Evolutionary conservation across 30 jellyfish, hydroid and myxozoan genomes (phyloP).

Genomic region (Aurelia sp.): DNA sequence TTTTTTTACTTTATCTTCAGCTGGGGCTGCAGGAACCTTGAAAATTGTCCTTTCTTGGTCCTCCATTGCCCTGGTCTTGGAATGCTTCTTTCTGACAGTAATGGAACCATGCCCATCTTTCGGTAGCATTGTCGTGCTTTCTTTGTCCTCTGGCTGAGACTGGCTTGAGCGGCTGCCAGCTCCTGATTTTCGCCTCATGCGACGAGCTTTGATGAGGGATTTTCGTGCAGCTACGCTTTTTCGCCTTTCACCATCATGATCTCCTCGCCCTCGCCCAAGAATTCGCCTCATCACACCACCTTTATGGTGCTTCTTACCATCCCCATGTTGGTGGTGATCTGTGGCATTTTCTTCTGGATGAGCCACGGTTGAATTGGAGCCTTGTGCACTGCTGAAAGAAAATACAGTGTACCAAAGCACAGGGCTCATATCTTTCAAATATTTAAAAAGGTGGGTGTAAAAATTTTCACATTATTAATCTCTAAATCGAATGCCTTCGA

Average conservation of each 20-base stretch:
- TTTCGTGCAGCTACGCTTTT: constrained; percentile 76
- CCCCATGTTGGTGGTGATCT: not conserved
- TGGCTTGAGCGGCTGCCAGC: constrained; percentile 49
- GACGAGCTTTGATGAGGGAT: constrained; percentile 68
- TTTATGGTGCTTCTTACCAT: constrained; percentile 18
- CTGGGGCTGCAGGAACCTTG: constrained; percentile 31
- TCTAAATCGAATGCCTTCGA: no score
- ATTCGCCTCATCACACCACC: constrained; percentile 45
- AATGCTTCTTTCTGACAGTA: constrained; percentile 22
- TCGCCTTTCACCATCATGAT: constrained; percentile 57
- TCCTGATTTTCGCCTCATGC: constrained; percentile 67
- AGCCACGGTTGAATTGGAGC: no score
- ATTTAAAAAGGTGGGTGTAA: no score
- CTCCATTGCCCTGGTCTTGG: not conserved
- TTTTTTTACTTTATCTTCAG: constrained; percentile 16
- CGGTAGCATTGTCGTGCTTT: not conserved
- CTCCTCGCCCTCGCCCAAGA: constrained; percentile 72
- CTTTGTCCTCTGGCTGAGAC: constrained; percentile 36
- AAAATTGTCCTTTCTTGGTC: constrained; percentile 13
- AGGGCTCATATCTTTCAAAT: no score
- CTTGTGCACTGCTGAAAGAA: no score
- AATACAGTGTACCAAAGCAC: no score
- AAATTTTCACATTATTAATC: no score
- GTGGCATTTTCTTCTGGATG: not conserved
- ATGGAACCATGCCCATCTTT: not conserved